These are phyloP conservation scores for Daboia siamensis DNA, from an alignment of 2,113 vertebrate genomes.

Conservation along the genomic window DNA sequence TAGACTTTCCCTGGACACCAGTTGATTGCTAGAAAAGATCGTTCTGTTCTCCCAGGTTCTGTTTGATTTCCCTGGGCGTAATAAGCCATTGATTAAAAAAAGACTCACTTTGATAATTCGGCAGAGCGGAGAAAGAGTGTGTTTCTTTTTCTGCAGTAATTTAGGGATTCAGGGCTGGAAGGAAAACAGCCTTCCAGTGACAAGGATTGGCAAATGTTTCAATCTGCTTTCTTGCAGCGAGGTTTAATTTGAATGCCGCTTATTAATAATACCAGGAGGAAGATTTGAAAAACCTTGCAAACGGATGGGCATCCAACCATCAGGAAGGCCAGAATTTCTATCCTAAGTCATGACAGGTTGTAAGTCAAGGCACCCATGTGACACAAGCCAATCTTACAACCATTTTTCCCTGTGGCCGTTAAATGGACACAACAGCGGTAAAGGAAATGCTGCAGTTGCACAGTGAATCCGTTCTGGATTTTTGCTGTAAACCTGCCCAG, in stretches of 20 bases:
- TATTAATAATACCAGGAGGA: slow-evolving; percentile 60
- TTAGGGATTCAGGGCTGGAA: slow-evolving; percentile 36
- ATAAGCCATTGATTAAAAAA: slow-evolving; percentile 1
- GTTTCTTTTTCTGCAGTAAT: slow-evolving; percentile 37
- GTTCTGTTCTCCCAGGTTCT: background rate
- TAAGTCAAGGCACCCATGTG: background rate
- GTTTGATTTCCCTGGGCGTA: background rate
- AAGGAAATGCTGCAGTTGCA: background rate
- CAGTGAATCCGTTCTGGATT: background rate
- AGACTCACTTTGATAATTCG: slow-evolving; percentile 14
- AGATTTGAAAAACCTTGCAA: slow-evolving; percentile 36
- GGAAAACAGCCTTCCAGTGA: slow-evolving; percentile 44
- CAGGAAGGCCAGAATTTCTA: background rate
- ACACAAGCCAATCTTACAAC: background rate
- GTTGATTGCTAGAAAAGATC: background rate
- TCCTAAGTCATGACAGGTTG: background rate
- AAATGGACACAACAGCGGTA: background rate
- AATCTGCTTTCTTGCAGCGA: slow-evolving; percentile 38
- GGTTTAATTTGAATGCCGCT: slow-evolving; percentile 39
- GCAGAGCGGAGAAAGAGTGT: slow-evolving; percentile 25
- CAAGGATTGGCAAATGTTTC: slow-evolving; percentile 57
- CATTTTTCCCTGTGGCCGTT: background rate
- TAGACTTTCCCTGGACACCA: background rate
- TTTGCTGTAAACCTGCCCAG: background rate
- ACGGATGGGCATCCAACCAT: accelerated